phyloP scores from a whole-genome alignment of 2,888 invertebrate genomes.

The Drosophila parthenogenetica region DNA sequence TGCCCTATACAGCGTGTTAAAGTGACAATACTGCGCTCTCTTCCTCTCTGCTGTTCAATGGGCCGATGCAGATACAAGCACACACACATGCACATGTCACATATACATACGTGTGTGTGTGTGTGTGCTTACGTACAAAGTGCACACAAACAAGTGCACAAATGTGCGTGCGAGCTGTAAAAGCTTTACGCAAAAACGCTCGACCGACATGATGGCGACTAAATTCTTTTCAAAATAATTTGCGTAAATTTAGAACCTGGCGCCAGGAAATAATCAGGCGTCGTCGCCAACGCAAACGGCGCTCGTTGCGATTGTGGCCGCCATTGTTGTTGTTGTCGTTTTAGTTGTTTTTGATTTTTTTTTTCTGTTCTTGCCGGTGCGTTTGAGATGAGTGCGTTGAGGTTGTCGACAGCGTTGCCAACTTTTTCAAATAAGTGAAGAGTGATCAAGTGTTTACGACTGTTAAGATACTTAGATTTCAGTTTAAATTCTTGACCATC shows the following conservation, averaged over 20 bases:
- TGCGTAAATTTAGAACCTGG: conserved; percentile 83
- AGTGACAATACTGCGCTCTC: conserved; percentile 6
- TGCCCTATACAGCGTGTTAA: conserved; percentile 4
- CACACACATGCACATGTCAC: neutral
- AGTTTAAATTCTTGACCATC: neutral
- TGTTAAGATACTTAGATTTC: neutral
- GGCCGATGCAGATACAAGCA: conserved; percentile 4
- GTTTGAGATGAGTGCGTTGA: conserved; percentile 35
- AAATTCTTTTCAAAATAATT: conserved; percentile 82
- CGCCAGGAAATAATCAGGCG: conserved; percentile 84
- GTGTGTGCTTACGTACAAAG: neutral
- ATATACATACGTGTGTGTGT: neutral
- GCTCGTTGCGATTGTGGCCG: conserved; percentile 36
- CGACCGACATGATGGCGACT: conserved; percentile 71
- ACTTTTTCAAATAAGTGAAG: neutral
- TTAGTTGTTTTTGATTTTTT: conserved; percentile 6
- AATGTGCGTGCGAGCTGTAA: conserved; percentile 41
- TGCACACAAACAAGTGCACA: neutral
- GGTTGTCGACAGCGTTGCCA: conserved; percentile 29
- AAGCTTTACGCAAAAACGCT: conserved; percentile 53
- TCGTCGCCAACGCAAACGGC: conserved; percentile 68
- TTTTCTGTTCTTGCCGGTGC: conserved; percentile 26
- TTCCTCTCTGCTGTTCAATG: neutral
- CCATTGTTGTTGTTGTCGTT: conserved; percentile 15
- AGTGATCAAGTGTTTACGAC: neutral